These are phyloP conservation scores for Lepidurus apus DNA, from an alignment of 1,140 invertebrate genomes.

Conservation along the genomic window DNA sequence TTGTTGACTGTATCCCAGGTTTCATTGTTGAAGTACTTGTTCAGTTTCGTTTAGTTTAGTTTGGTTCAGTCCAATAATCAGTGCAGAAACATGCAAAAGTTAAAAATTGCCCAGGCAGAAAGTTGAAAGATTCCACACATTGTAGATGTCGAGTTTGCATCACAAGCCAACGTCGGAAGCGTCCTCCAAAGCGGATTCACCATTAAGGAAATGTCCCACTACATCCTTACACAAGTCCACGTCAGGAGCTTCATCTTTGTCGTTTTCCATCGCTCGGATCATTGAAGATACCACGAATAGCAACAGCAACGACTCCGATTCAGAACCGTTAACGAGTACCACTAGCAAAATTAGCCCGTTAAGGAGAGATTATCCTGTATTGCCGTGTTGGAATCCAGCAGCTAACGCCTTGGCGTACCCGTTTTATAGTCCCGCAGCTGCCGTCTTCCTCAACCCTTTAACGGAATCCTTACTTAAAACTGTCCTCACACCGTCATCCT, in stretches of 20 bases:
- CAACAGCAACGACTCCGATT: background rate
- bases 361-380: background rate
- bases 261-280: slow-evolving; percentile 34
- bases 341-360: background rate
- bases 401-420: background rate
- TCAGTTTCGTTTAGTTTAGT: too few relatives aligned
- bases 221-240: background rate
- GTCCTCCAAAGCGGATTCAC: background rate
- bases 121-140: background rate
- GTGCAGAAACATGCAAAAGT: too few relatives aligned
- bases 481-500: slow-evolving; percentile 1
- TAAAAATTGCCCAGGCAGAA: too few relatives aligned
- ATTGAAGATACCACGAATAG: slow-evolving; percentile 27
- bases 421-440: background rate
- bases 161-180: background rate
- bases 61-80: too few relatives aligned
- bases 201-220: background rate
- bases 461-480: background rate
- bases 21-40: too few relatives aligned
- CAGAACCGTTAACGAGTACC: background rate
- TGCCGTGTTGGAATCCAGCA: background rate
- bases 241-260: slow-evolving; percentile 17
- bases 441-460: background rate
- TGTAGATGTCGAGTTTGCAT: background rate
- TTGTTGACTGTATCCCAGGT: too few relatives aligned